Percentiles rank a stretch among this genome's conserved stretches.
Evolutionary conservation across 2,888 invertebrate species (phyloP).

Genomic region (Synanthedon myopaeformis): DNA sequence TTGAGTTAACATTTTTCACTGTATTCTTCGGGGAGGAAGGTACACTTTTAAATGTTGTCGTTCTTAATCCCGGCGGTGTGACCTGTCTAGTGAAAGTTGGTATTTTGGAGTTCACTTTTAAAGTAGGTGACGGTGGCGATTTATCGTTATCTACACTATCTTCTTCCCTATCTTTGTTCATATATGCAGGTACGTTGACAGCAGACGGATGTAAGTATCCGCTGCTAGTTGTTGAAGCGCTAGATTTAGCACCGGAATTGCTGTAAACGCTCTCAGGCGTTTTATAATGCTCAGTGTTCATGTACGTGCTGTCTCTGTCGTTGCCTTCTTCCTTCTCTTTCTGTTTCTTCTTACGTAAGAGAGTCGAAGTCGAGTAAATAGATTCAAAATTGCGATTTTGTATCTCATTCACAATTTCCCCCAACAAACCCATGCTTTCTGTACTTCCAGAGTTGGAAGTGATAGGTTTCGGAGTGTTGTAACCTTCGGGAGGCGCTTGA

Average conservation of each 20-base stretch:
- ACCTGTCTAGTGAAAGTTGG: slow-evolving; percentile 57
- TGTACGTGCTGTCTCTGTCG: slow-evolving; percentile 68
- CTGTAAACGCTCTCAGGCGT: slow-evolving; percentile 74
- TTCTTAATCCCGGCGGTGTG: slow-evolving; percentile 63
- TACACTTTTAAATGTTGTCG: slow-evolving; percentile 48
- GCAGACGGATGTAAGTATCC: slow-evolving; percentile 81
- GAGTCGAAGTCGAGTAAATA: slow-evolving; percentile 84
- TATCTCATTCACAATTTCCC: slow-evolving; percentile 90
- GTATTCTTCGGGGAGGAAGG: slow-evolving; percentile 50
- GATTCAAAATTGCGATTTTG: slow-evolving; percentile 88
- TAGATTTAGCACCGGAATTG: slow-evolving; percentile 72
- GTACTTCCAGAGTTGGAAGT: slow-evolving; percentile 64
- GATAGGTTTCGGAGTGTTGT: slow-evolving; percentile 55
- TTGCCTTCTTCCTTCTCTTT: slow-evolving; percentile 33
- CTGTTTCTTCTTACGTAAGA: slow-evolving; percentile 73
- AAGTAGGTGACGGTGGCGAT: slow-evolving; percentile 44
- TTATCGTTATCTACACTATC: slow-evolving; percentile 35
- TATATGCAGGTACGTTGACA: slow-evolving; percentile 72
- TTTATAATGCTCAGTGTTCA: slow-evolving; percentile 72
- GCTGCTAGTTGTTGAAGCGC: slow-evolving; percentile 75
- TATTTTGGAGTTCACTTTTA: slow-evolving; percentile 57
- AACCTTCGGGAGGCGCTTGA: slow-evolving; percentile 59
- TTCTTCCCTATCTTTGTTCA: slow-evolving; percentile 30
- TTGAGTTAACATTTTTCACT: slow-evolving; percentile 31
- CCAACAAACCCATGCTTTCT: slow-evolving; percentile 82